Base-by-base conservation (phyloP, 1,140 invertebrate genomes). In the Lepidurus couesii region DNA sequence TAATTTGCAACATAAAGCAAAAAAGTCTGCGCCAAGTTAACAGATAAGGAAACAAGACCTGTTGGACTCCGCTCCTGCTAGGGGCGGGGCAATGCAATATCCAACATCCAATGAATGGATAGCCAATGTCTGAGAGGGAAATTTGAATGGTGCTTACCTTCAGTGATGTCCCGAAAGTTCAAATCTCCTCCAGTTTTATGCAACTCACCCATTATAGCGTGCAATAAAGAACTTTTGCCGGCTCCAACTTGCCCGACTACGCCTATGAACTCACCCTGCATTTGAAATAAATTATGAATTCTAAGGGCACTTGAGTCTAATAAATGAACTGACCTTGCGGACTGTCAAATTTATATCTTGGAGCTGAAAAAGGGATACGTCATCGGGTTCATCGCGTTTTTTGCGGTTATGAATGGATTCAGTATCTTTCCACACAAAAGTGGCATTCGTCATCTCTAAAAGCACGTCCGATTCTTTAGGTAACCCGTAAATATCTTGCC, bases 171-270 rank as follows among this genome's bases (percentile, higher is more conserved):
- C 1, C 86, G 86, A 76, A 91, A 86, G 43, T 87, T 87, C 79
- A 93, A 86, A 42, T 86, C 85, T 5, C 92, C 93, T 77, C 83
- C 83, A 44, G 85, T 82, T 84, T 90, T 91, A 0, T 87, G 83
- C 82, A 94, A 88, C 85, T 95, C 93, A 2, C 89, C 92, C 47
- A 94, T 85, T 44, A 95, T 87, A 10, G 91, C 91, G 77, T 90
- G 86, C 26, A 96, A 83, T 3, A 95, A 84, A 1, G 92, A 89
- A 1, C 91, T 90, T 85, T 95, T 95, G 24, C 93, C 94, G 82
- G 91, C 89, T 7, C 92, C 92, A 34, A 93, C 89, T 80, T 87
- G 86, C 13, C 92, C 92, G 79, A 91, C 89, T 26, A 94, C 84
- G 16, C 91, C 92, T 47, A 93, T 85, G 77, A 93, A 82, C 78